phyloP scores from a whole-genome alignment of 2,888 invertebrate genomes.

The Nymphalis c-album region DNA sequence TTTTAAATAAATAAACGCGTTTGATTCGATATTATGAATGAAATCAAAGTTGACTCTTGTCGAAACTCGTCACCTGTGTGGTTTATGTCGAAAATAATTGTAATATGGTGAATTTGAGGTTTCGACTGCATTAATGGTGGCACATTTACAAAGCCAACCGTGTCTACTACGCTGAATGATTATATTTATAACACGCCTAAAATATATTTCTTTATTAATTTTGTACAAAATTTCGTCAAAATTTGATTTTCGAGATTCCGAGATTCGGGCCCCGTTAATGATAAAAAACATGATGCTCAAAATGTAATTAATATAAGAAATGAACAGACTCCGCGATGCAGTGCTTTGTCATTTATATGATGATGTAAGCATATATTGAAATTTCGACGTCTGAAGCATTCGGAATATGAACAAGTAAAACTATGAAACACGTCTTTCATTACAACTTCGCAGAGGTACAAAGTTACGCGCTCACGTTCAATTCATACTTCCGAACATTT shows the following conservation, averaged over 20 bases:
- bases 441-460: slow-evolving; percentile 15
- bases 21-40: not conserved
- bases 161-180: too few species aligned
- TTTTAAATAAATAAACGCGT: too few species aligned
- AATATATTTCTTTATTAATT: too few species aligned
- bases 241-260: too few species aligned
- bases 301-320: too few species aligned
- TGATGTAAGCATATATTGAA: not conserved
- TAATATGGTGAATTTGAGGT: slow-evolving; percentile 4
- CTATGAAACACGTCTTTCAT: slow-evolving; percentile 18
- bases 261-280: too few species aligned
- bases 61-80: not conserved
- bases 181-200: too few species aligned
- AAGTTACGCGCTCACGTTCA: slow-evolving; percentile 9
- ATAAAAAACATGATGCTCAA: too few species aligned
- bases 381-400: slow-evolving; percentile 14
- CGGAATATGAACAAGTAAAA: slow-evolving; percentile 16
- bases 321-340: too few species aligned
- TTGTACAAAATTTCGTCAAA: too few species aligned
- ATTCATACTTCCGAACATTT: not conserved
- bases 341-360: too few species aligned
- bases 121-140: not conserved
- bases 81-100: slow-evolving; percentile 2
- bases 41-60: slow-evolving; percentile 3
- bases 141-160: not conserved